Evolutionary conservation across 1,140 invertebrate species (phyloP).

Genomic region (Drosophila navojoa): DNA sequence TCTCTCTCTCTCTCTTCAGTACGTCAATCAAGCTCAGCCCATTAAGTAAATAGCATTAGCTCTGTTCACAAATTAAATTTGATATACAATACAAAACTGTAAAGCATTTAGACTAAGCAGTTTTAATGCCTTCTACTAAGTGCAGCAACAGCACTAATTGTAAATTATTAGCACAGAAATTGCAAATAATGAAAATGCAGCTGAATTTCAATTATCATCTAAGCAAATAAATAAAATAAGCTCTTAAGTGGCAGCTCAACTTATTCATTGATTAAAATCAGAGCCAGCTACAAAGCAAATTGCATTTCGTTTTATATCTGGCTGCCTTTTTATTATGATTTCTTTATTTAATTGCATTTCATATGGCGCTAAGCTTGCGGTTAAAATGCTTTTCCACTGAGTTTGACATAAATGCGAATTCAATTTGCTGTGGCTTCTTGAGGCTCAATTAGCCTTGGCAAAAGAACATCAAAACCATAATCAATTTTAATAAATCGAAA

Average conservation of each 20-base stretch:
- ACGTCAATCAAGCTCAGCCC: too few species aligned
- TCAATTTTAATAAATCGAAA: slow-evolving; percentile 4
- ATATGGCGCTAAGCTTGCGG: neutral
- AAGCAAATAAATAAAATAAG: neutral
- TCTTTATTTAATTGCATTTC: slow-evolving; percentile 3
- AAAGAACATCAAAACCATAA: neutral
- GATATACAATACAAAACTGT: too few species aligned
- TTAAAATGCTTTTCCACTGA: neutral
- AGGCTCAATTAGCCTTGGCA: slow-evolving; percentile 2
- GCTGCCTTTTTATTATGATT: too few species aligned
- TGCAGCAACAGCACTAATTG: too few species aligned
- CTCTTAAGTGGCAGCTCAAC: neutral
- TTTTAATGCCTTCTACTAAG: too few species aligned
- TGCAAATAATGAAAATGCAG: neutral
- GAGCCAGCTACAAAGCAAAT: neutral
- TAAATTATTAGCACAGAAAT: neutral
- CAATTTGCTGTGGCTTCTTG: slow-evolving; percentile 6
- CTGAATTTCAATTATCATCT: slow-evolving; percentile 1
- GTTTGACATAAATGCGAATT: neutral
- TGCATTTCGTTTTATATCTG: neutral
- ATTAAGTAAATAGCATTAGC: too few species aligned
- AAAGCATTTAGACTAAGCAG: too few species aligned
- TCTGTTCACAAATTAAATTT: too few species aligned
- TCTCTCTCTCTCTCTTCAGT: too few species aligned
- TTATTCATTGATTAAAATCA: neutral